These are phyloP conservation scores for Emmelina monodactyla DNA, from an alignment of 2,888 invertebrate genomes.

Conservation along the genomic window DNA sequence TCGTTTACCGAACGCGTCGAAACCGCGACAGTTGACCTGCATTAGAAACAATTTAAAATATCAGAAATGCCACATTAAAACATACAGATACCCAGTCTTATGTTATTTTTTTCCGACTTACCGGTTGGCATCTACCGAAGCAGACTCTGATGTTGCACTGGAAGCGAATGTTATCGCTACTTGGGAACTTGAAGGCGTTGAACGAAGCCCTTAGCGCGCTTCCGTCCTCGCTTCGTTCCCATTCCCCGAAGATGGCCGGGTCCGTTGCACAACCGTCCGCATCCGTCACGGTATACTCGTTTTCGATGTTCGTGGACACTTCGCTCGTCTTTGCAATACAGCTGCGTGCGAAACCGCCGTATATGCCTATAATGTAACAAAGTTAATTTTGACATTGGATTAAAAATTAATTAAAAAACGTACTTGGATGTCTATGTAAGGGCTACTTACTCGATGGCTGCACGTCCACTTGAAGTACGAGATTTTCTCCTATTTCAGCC, in stretches of 20 bases:
- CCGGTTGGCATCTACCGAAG: slow-evolving; percentile 94
- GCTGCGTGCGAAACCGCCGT: slow-evolving; percentile 92
- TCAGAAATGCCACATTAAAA: neutral
- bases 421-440: neutral
- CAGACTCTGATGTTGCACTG: slow-evolving; percentile 95
- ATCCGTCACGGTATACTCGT: slow-evolving; percentile 91
- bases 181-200: slow-evolving; percentile 95
- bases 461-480: slow-evolving; percentile 85
- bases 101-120: slow-evolving; percentile 39
- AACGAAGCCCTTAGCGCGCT: slow-evolving; percentile 88
- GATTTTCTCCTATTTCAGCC: slow-evolving; percentile 90
- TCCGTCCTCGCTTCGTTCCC: slow-evolving; percentile 87
- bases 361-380: slow-evolving; percentile 69
- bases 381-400: neutral
- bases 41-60: neutral
- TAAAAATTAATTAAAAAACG: neutral
- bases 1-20: slow-evolving; percentile 88
- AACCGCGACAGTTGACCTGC: slow-evolving; percentile 89
- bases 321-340: slow-evolving; percentile 94
- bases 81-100: neutral
- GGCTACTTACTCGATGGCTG: slow-evolving; percentile 75
- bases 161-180: slow-evolving; percentile 92
- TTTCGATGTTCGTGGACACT: slow-evolving; percentile 77
- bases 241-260: slow-evolving; percentile 91
- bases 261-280: slow-evolving; percentile 94